Conservation (phyloP, 2,113 vertebrate genomes). For the Lycaon pictus region DNA sequence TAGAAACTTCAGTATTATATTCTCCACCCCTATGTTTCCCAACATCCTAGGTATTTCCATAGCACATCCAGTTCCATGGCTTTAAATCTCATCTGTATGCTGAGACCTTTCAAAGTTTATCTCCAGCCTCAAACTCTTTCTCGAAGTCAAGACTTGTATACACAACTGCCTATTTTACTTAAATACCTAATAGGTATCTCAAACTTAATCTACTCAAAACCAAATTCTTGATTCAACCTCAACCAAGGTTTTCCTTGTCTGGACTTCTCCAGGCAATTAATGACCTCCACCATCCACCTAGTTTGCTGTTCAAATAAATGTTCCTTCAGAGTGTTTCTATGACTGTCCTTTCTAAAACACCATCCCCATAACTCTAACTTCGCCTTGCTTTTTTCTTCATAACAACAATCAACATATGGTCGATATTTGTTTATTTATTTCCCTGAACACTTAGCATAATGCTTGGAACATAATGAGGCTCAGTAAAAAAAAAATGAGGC, state of each 20-base stretch:
- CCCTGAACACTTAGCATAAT: background rate
- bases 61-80: background rate
- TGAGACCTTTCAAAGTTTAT: slow-evolving; percentile 31
- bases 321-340: slow-evolving; percentile 8
- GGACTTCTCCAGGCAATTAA: slow-evolving; percentile 20
- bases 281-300: background rate
- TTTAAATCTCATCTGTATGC: slow-evolving; percentile 35
- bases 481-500: background rate
- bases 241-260: background rate
- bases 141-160: background rate
- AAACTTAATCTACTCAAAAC: slow-evolving; percentile 33
- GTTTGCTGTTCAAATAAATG: background rate
- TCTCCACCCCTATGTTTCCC: background rate
- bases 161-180: background rate
- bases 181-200: background rate
- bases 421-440: background rate
- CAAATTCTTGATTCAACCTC: background rate
- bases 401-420: background rate
- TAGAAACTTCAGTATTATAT: background rate
- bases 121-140: background rate
- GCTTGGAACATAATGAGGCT: background rate
- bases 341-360: background rate
- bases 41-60: background rate
- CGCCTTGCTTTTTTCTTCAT: background rate
- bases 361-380: background rate